Conservation (phyloP, 2,797 vertebrate species). For the Psittacula derbiana region DNA sequence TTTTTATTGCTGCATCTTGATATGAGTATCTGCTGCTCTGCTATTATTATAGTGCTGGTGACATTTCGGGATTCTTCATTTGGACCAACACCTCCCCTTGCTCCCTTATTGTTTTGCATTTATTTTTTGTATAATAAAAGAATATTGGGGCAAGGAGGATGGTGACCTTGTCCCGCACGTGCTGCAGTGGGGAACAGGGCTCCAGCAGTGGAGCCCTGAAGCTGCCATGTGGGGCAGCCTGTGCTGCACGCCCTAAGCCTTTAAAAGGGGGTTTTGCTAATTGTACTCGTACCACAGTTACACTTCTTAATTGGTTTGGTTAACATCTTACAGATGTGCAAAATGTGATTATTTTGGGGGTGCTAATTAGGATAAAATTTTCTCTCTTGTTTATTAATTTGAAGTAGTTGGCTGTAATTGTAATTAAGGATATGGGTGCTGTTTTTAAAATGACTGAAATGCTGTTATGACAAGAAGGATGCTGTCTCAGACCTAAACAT, state of each 20-base stretch:
- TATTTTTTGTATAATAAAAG: neutral
- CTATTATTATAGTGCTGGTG: neutral
- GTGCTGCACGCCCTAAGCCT: fast-evolving
- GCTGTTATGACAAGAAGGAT: neutral
- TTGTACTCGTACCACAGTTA: neutral
- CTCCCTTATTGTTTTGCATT: neutral
- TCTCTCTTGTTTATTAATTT: constrained; percentile 19
- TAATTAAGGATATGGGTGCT: neutral
- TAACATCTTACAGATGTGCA: neutral
- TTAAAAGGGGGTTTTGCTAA: neutral
- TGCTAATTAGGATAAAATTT: neutral
- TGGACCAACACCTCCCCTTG: neutral
- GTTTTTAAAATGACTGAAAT: neutral
- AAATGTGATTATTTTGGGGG: neutral
- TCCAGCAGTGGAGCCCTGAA: fast-evolving
- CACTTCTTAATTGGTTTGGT: neutral
- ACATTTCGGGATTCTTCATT: neutral
- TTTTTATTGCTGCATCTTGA: neutral
- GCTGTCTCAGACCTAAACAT: neutral
- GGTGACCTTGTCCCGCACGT: fast-evolving
- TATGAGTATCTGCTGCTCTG: neutral
- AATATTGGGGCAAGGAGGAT: too few species aligned
- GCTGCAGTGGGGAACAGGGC: neutral
- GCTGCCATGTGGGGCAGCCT: neutral
- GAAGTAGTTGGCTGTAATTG: neutral